Evolutionary conservation across 2,113 vertebrate genomes (phyloP).

Genomic region (Alces alces): DNA sequence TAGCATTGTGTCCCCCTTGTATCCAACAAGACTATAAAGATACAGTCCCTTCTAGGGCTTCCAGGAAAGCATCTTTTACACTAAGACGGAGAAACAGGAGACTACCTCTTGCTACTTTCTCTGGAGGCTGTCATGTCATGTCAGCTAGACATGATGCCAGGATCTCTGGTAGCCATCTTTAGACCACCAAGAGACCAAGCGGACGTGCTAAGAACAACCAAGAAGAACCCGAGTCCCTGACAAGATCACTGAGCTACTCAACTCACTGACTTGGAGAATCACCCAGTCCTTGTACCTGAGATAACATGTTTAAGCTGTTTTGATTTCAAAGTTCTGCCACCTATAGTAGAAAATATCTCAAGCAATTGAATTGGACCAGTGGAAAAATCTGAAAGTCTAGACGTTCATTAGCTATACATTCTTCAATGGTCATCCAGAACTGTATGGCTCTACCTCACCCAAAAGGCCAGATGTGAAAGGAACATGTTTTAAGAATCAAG

Average conservation of each 20-base stretch:
- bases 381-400: neutral
- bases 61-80: neutral
- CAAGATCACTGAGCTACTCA: neutral
- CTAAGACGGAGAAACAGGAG: neutral
- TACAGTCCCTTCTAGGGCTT: neutral
- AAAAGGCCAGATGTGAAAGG: neutral
- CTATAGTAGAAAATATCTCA: neutral
- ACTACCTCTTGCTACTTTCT: neutral
- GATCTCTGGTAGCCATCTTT: neutral
- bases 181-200: neutral
- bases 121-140: neutral
- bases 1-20: neutral
- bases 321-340: neutral
- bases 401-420: neutral
- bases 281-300: neutral
- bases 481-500: neutral
- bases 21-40: neutral
- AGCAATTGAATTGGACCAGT: neutral
- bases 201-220: neutral
- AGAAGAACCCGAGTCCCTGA: neutral
- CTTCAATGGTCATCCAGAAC: neutral
- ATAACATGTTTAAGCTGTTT: neutral
- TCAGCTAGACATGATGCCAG: neutral
- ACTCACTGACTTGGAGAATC: neutral
- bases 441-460: neutral